A percentile compares a stretch with the other conserved stretches of the same genome.
phyloP scores from a whole-genome alignment of 2,888 invertebrate species.

The Sesamia inferens region DNA sequence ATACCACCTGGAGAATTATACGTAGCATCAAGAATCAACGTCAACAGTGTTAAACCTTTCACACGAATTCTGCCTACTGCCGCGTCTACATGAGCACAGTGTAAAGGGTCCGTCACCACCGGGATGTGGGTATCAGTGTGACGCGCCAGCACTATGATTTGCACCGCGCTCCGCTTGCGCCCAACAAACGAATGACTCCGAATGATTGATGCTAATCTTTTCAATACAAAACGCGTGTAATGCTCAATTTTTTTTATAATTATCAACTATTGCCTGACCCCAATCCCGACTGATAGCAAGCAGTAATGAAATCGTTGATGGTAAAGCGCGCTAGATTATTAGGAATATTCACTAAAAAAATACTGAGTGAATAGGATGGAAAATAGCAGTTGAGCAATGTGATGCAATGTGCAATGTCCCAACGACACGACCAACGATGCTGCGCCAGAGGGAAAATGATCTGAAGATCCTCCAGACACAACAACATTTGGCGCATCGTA shows the following conservation, averaged over 20 bases:
- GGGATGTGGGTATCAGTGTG: constrained; percentile 86
- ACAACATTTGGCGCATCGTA: too few relatives aligned
- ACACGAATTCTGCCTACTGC: constrained; percentile 44
- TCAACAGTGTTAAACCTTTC: not conserved
- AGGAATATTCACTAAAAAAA: too few relatives aligned
- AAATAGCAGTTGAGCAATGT: too few relatives aligned
- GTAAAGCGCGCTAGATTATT: too few relatives aligned
- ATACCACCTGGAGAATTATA: not conserved
- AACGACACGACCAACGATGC: too few relatives aligned
- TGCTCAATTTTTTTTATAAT: constrained; percentile 67
- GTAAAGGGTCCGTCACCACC: constrained; percentile 39
- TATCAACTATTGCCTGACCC: too few relatives aligned
- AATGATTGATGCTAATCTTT: constrained; percentile 79
- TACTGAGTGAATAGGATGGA: too few relatives aligned
- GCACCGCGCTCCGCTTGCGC: constrained; percentile 85
- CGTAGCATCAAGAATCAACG: not conserved
- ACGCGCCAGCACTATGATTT: constrained; percentile 88
- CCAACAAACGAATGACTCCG: constrained; percentile 83
- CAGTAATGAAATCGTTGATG: too few relatives aligned
- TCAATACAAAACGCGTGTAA: constrained; percentile 81
- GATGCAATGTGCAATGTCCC: too few relatives aligned
- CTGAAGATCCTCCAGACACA: too few relatives aligned
- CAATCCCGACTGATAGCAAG: too few relatives aligned
- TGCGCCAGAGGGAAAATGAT: too few relatives aligned
- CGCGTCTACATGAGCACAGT: constrained; percentile 19